Base-by-base conservation (phyloP, 2,797 vertebrate species). In the Mormyrus proboscirostris region DNA sequence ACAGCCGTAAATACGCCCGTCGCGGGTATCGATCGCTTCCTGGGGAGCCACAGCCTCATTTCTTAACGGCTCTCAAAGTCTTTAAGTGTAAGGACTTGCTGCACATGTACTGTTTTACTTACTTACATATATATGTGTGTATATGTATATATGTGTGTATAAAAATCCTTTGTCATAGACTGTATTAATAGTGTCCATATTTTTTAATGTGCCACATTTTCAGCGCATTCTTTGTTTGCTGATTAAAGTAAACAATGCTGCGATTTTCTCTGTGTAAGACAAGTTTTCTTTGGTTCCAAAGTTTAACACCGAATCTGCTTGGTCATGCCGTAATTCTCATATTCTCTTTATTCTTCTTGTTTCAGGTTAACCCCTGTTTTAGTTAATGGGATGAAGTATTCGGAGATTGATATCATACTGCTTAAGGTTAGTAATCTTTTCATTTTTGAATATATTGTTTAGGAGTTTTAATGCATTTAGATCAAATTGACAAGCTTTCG, bases 361-460 rank as follows among this genome's bases (percentile, higher is more conserved):
- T 44, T 79, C 19, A 79, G 98, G 92, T 95, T 99, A 92, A 98
- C 96, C 94, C 98, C 98, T 82, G 98, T 99, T 85, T 96, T 99
- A 89, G 98, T 99, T 93, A 99, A 99, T 91, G 98, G 98, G 92
- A 99, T 99, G 98, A 99, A 99, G 93, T 99, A 99, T 93, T 99
- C 98, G 0, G 98, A 99, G 95, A 99, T 99, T 22, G 98, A 99
- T 95, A 98, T 99, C 91, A 99, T 99, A 93, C 95, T 99, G 73
- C 96, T 99, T 92, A 99, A 99, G 97, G 98, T 99, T 91, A 96
- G 97, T 92, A 41, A 59, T 87, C 3, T 3, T 2, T 55, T 93
- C 90, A 1, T 89, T 91, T 57, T 55, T 25, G 9, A 88, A 51
- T 14, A 51, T 38, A 14, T 12, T 44, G 7, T 65, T 65, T 65